Evolutionary conservation across 2,888 invertebrate species (phyloP).

Genomic region (Drosophila planitibia): DNA sequence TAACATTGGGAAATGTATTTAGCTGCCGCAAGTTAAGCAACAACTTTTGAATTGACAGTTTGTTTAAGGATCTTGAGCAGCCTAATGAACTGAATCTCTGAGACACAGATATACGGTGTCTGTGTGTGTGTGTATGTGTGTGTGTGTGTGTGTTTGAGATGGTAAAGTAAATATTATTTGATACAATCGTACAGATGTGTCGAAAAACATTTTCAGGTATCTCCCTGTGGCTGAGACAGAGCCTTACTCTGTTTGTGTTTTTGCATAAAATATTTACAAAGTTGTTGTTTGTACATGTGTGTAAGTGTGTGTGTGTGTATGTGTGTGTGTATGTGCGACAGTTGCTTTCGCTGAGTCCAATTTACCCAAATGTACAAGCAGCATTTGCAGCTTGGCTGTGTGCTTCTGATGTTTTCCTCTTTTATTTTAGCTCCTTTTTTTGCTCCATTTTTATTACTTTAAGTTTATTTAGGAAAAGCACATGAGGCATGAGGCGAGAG

Average conservation of each 20-base stretch:
- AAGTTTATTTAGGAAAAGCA: slow-evolving; percentile 72
- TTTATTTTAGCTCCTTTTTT: slow-evolving; percentile 30
- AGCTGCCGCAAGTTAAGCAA: slow-evolving; percentile 61
- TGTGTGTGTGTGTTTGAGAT: slow-evolving; percentile 27
- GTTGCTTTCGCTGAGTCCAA: slow-evolving; percentile 74
- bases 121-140: slow-evolving; percentile 3
- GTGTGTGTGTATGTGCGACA: slow-evolving; percentile 49
- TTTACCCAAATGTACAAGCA: slow-evolving; percentile 74
- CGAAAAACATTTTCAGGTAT: slow-evolving; percentile 73
- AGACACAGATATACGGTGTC: slow-evolving; percentile 22
- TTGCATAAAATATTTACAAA: slow-evolving; percentile 79
- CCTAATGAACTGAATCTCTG: slow-evolving; percentile 69
- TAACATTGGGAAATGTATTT: slow-evolving; percentile 55
- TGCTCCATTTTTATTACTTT: slow-evolving; percentile 71
- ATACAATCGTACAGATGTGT: slow-evolving; percentile 69
- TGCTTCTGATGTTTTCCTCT: slow-evolving; percentile 55
- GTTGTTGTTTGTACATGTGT: slow-evolving; percentile 43
- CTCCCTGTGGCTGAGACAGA: slow-evolving; percentile 37
- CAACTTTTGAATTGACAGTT: slow-evolving; percentile 63
- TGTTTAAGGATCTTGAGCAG: slow-evolving; percentile 50
- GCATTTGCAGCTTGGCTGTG: slow-evolving; percentile 59
- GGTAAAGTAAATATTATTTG: slow-evolving; percentile 75
- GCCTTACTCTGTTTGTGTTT: slow-evolving; percentile 61
- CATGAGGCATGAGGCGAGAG: slow-evolving; percentile 25
- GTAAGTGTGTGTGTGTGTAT: slow-evolving; percentile 27